These are phyloP conservation scores for Hirundichthys speculiger DNA, from an alignment of 2,113 vertebrate species.

Conservation along the genomic window DNA sequence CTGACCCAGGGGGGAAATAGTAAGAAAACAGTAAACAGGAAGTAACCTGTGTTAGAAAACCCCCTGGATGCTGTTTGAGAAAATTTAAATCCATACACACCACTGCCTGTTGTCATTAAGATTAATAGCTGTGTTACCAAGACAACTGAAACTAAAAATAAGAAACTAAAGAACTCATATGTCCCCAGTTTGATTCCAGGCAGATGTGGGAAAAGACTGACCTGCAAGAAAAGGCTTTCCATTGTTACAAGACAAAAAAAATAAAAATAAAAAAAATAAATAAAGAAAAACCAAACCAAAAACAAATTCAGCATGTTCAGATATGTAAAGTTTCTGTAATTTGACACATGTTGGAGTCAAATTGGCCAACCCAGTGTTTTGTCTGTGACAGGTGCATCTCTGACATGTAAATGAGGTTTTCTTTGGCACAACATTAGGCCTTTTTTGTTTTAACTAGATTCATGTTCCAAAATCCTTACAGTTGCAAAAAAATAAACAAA, in stretches of 20 bases:
- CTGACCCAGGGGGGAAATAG: slow-evolving; percentile 10
- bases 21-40: slow-evolving; percentile 4
- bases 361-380: not conserved
- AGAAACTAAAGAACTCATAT: slow-evolving; percentile 3
- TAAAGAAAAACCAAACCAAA: not conserved
- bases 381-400: not conserved
- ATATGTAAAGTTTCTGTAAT: not conserved
- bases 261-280: not conserved
- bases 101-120: slow-evolving; percentile 1
- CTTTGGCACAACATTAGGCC: too few relatives aligned
- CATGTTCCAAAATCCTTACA: too few relatives aligned
- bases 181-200: not conserved
- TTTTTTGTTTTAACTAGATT: too few relatives aligned
- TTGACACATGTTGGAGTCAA: too few relatives aligned
- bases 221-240: not conserved
- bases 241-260: not conserved
- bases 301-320: too few relatives aligned
- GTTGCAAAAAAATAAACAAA: too few relatives aligned
- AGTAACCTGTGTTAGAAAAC: not conserved
- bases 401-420: too few relatives aligned
- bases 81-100: slow-evolving; percentile 14
- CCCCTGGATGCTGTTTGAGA: slow-evolving; percentile 14
- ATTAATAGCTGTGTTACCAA: not conserved
- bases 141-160: slow-evolving; percentile 1
- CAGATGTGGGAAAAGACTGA: not conserved